Evolutionary conservation across 2,113 vertebrate species (phyloP).

Genomic region (Burhinus bistriatus): DNA sequence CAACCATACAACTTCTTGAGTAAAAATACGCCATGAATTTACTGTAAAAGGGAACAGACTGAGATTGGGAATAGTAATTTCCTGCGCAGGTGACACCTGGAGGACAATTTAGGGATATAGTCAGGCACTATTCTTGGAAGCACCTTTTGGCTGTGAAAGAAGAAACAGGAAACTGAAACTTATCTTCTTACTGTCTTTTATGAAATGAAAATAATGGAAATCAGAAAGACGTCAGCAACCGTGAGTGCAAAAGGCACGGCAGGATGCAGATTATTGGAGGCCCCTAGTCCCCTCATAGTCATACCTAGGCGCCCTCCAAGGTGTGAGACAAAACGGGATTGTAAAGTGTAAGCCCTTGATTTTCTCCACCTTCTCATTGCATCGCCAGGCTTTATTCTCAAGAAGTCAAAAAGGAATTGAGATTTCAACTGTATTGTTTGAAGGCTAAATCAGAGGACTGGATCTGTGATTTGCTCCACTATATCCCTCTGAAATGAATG

Average conservation of each 20-base stretch:
- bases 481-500: neutral
- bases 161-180: neutral
- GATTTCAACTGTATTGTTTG: neutral
- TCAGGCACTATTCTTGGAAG: neutral
- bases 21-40: neutral
- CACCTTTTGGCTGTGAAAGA: neutral
- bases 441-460: neutral
- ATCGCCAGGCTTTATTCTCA: neutral
- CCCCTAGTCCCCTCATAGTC: accelerated
- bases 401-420: neutral
- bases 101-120: accelerated
- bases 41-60: neutral
- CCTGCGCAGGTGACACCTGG: neutral
- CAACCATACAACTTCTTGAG: neutral
- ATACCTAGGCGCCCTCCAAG: neutral
- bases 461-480: neutral
- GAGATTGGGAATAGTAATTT: neutral
- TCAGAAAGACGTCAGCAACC: neutral
- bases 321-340: neutral
- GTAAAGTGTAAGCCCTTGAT: neutral
- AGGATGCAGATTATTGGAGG: neutral
- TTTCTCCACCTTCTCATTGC: neutral
- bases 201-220: neutral
- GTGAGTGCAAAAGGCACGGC: neutral
- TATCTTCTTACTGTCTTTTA: neutral